Evolutionary conservation across 2,113 vertebrate species (phyloP).

Genomic region (Polypterus bichir): DNA sequence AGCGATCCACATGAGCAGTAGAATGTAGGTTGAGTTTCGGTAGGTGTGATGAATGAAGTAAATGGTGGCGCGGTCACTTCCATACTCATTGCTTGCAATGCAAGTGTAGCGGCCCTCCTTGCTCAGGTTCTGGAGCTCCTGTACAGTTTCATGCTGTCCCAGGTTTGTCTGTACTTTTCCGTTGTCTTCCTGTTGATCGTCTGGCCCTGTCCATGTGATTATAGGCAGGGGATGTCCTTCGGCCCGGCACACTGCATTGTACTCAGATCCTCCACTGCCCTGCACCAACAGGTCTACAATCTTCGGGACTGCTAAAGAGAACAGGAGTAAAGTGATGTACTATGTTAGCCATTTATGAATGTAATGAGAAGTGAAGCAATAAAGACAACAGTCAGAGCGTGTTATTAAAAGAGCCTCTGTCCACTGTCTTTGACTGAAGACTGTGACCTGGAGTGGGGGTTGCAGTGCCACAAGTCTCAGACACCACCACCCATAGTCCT

Average conservation of each 20-base stretch:
- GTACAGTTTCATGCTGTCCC: conserved; percentile 41
- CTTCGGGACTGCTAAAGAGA: conserved; percentile 58
- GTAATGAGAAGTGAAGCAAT: no score
- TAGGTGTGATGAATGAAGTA: conserved; percentile 49
- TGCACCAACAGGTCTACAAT: conserved; percentile 66
- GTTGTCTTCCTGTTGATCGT: conserved; percentile 31
- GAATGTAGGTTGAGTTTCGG: conserved; percentile 3
- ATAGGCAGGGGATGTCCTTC: conserved; percentile 69
- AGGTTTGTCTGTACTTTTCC: conserved; percentile 17
- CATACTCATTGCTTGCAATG: conserved; percentile 47
- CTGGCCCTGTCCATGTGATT: conserved; percentile 57
- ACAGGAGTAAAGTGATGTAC: no score
- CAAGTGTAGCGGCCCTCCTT: conserved; percentile 75
- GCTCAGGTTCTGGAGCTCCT: conserved; percentile 53
- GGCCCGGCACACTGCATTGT: conserved; percentile 61
- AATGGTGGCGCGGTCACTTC: conserved; percentile 41
- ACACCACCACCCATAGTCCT: no score
- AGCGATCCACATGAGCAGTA: conserved; percentile 21
- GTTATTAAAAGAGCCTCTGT: no score
- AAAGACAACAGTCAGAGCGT: no score
- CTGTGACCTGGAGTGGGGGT: no score
- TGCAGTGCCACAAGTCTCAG: no score
- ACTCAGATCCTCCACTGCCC: conserved; percentile 36
- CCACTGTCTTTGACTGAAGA: no score
- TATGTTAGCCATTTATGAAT: no score